phyloP scores from a whole-genome alignment of 2,888 invertebrate genomes.

The Caenorhabditis becei region DNA sequence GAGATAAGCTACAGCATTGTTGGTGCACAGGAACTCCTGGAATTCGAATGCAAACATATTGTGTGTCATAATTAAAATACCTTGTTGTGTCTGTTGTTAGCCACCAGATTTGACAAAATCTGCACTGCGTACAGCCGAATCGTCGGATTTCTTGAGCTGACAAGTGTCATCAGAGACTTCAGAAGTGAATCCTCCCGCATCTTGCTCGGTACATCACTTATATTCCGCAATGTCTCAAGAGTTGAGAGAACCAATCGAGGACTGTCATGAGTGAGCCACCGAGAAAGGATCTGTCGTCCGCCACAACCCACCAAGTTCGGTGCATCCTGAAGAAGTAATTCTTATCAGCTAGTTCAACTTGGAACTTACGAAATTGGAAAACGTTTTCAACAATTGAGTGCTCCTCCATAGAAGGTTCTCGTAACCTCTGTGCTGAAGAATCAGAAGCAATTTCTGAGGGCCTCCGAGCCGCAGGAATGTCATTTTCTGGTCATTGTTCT shows the following conservation, averaged over 20 bases:
- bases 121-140: constrained; percentile 68
- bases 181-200: constrained; percentile 58
- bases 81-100: constrained; percentile 75
- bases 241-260: constrained; percentile 68
- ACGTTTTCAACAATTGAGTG: constrained; percentile 69
- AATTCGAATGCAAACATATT: neutral
- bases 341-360: no score
- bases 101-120: constrained; percentile 75
- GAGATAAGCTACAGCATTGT: constrained; percentile 65
- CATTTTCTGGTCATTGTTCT: constrained; percentile 72
- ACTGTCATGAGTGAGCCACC: constrained; percentile 65
- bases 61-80: constrained; percentile 21
- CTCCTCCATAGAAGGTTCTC: constrained; percentile 74
- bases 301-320: constrained; percentile 55
- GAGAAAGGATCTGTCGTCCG: constrained; percentile 58
- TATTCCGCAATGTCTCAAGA: constrained; percentile 71
- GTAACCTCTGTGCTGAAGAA: constrained; percentile 67
- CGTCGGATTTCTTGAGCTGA: constrained; percentile 59
- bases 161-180: constrained; percentile 55
- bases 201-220: constrained; percentile 67
- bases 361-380: constrained; percentile 72
- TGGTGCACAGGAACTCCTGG: constrained; percentile 68
- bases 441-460: constrained; percentile 62
- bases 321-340: constrained; percentile 54
- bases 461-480: constrained; percentile 64